Conservation (phyloP, 2,113 vertebrate species). For the Entomyzon cyanotis region DNA sequence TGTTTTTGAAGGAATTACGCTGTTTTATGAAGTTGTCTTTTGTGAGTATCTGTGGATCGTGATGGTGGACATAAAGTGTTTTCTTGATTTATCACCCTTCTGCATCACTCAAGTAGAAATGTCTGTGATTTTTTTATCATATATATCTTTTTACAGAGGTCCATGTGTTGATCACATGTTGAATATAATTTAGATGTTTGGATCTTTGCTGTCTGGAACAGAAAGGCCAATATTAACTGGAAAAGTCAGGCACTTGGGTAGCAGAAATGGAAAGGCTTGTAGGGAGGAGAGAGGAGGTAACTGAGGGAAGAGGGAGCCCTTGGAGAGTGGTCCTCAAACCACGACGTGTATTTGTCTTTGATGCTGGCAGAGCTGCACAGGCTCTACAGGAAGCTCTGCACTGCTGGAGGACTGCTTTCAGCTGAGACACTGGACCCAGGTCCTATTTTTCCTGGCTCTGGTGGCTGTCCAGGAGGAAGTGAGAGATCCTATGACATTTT, state of each 20-base stretch:
- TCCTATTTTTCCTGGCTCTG: slow-evolving; percentile 64
- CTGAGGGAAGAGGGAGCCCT: background rate
- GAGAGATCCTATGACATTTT: slow-evolving; percentile 55
- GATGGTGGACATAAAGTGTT: background rate
- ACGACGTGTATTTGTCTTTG: background rate
- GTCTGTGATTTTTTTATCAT: background rate
- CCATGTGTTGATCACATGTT: slow-evolving; percentile 3
- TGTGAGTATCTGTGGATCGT: background rate
- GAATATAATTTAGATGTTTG: background rate
- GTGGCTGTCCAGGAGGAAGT: slow-evolving; percentile 51
- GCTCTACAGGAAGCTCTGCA: slow-evolving; percentile 30
- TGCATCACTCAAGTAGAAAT: background rate
- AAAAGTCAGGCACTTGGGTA: background rate
- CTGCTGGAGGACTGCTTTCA: slow-evolving; percentile 53
- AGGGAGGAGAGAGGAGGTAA: background rate
- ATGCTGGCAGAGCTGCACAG: background rate
- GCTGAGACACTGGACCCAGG: slow-evolving; percentile 32
- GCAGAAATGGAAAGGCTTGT: background rate
- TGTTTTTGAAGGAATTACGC: background rate
- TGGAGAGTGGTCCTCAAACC: background rate
- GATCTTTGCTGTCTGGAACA: background rate
- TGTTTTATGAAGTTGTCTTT: background rate
- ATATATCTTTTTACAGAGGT: background rate
- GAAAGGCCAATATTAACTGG: background rate
- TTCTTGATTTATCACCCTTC: slow-evolving; percentile 6